These are phyloP conservation scores for Drosophila neotestacea DNA, from an alignment of 2,888 invertebrate species.

Conservation along the genomic window DNA sequence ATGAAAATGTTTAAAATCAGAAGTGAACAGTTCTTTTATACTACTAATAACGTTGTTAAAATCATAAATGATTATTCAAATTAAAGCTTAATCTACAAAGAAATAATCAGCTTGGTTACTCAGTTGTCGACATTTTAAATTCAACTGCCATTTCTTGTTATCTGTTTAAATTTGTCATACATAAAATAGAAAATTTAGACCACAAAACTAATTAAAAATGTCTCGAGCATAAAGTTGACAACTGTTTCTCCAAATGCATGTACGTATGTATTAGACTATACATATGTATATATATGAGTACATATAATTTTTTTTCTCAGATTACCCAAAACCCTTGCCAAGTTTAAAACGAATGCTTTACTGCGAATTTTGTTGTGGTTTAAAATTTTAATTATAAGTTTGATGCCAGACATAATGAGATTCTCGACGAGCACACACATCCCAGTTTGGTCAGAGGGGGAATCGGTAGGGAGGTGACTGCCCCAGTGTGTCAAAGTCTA, in stretches of 20 bases:
- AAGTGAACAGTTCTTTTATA: no score
- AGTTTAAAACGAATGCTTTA: constrained; percentile 9
- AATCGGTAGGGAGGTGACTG: background rate
- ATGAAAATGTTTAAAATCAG: no score
- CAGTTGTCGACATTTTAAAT: background rate
- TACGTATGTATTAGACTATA: background rate
- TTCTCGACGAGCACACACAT: constrained; percentile 35
- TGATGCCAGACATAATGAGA: constrained; percentile 71
- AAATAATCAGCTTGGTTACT: background rate
- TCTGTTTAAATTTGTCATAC: background rate
- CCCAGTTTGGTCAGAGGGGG: background rate
- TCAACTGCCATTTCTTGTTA: background rate
- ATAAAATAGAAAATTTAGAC: constrained; percentile 25
- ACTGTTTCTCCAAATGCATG: background rate
- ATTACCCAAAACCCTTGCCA: constrained; percentile 8
- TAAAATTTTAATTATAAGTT: constrained; percentile 79
- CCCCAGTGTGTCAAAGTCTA: constrained; percentile 4
- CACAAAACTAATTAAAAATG: constrained; percentile 79
- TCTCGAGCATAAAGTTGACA: constrained; percentile 45
- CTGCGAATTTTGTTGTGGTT: constrained; percentile 64
- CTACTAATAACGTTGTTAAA: no score
- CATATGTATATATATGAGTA: constrained; percentile 5
- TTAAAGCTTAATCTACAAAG: background rate
- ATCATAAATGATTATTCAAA: no score
- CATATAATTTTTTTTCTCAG: constrained; percentile 16